Conservation (phyloP, 2,113 vertebrate genomes). For the Bubo scandiacus region DNA sequence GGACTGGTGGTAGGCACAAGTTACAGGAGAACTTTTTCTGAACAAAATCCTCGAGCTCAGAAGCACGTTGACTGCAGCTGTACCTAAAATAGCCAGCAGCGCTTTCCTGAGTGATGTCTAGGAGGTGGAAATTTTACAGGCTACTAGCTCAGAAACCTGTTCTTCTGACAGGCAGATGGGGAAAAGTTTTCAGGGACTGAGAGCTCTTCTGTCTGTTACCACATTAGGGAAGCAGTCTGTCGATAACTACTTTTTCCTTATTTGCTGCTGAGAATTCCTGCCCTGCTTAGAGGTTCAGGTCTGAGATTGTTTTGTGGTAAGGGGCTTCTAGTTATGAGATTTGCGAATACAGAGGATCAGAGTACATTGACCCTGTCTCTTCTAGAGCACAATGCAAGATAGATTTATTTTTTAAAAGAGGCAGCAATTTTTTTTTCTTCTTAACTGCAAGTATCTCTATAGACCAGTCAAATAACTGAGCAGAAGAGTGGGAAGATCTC, state of each 20-base stretch:
- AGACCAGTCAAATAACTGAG: conserved; percentile 15
- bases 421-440: background rate
- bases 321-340: background rate
- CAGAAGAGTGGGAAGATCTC: conserved; percentile 9
- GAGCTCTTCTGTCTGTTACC: background rate
- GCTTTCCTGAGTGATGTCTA: background rate
- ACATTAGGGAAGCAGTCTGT: background rate
- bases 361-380: conserved; percentile 18
- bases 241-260: background rate
- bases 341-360: background rate
- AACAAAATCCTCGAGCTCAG: conserved; percentile 17
- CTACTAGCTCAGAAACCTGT: conserved; percentile 6
- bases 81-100: conserved; percentile 19
- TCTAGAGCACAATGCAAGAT: conserved; percentile 36
- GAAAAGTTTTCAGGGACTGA: background rate
- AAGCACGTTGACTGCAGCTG: background rate
- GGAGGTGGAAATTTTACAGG: background rate
- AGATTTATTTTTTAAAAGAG: conserved; percentile 39
- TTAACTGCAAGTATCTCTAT: conserved; percentile 14
- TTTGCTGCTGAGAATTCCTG: conserved; percentile 36
- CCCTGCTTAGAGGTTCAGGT: background rate
- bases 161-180: background rate
- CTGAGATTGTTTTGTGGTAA: conserved; percentile 16
- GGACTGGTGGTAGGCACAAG: conserved; percentile 6
- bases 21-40: background rate